phyloP scores from a whole-genome alignment of 92 coral and sea anemone species.

The Phenganax marumi region DNA sequence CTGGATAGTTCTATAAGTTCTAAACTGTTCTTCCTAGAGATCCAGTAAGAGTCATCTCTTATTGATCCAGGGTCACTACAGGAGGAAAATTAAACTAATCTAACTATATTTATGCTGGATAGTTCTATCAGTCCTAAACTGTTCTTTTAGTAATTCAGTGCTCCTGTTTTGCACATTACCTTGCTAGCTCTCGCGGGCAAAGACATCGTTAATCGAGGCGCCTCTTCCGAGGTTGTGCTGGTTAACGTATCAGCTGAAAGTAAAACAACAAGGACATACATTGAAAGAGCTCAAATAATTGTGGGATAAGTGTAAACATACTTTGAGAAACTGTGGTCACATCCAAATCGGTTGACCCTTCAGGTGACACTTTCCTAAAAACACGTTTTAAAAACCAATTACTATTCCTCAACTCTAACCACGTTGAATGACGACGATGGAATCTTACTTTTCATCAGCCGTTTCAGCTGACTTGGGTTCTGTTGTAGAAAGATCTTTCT shows the following conservation, averaged over 20 bases:
- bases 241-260: slow-evolving; percentile 7
- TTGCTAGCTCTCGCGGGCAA: slow-evolving; percentile 23
- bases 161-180: not conserved
- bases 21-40: no score
- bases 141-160: no score
- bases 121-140: no score
- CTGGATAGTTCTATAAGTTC: no score
- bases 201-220: slow-evolving; percentile 5
- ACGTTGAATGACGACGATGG: no score
- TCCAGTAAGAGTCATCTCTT: no score
- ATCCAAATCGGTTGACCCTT: slow-evolving; percentile 6
- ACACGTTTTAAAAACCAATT: not conserved
- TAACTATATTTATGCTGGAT: no score
- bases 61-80: no score
- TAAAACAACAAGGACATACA: not conserved
- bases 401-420: no score
- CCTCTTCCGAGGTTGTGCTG: not conserved
- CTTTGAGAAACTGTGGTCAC: slow-evolving; percentile 4
- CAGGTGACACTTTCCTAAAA: slow-evolving; percentile 24
- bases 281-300: not conserved
- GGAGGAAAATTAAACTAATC: no score
- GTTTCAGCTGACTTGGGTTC: not conserved
- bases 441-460: not conserved
- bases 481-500: not conserved
- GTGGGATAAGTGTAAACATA: not conserved